Conservation (phyloP, 2,888 invertebrate genomes). For the Drosophila mettleri region DNA sequence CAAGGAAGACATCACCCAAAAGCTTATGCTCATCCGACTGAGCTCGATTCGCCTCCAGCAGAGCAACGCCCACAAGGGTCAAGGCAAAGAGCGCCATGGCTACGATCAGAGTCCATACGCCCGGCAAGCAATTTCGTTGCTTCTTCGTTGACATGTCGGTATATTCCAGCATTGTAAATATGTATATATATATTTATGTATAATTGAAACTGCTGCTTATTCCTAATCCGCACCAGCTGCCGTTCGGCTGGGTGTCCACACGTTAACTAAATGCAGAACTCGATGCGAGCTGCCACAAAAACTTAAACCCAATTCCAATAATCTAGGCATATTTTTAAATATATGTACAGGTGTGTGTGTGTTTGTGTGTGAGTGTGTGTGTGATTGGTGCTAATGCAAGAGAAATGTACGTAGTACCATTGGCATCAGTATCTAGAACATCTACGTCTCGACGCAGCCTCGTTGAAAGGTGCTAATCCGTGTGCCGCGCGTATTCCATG, state of each 20-base stretch:
- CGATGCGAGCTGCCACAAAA: constrained; percentile 52
- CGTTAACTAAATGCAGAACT: constrained; percentile 52
- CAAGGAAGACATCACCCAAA: constrained; percentile 41
- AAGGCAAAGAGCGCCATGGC: constrained; percentile 52
- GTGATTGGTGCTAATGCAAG: constrained; percentile 66
- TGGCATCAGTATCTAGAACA: constrained; percentile 68
- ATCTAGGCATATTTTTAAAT: neutral
- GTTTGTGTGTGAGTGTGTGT: constrained; percentile 21
- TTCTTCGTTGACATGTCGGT: constrained; percentile 60
- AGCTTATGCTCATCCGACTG: constrained; percentile 14
- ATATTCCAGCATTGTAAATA: constrained; percentile 54
- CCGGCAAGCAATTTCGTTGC: constrained; percentile 33
- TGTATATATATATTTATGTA: constrained; percentile 9
- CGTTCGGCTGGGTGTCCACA: constrained; percentile 46
- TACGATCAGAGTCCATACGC: constrained; percentile 57
- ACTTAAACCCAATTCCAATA: constrained; percentile 25
- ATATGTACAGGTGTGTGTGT: neutral
- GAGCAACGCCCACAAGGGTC: constrained; percentile 47
- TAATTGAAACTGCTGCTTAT: neutral
- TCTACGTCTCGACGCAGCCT: constrained; percentile 35
- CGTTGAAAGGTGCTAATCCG: constrained; percentile 70
- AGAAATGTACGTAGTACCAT: constrained; percentile 43
- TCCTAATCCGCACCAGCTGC: constrained; percentile 45
- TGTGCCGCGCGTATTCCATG: constrained; percentile 45
- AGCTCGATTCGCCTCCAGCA: constrained; percentile 46